Evolutionary conservation across 2,113 vertebrate genomes (phyloP).

Genomic region (Maccullochella peelii): DNA sequence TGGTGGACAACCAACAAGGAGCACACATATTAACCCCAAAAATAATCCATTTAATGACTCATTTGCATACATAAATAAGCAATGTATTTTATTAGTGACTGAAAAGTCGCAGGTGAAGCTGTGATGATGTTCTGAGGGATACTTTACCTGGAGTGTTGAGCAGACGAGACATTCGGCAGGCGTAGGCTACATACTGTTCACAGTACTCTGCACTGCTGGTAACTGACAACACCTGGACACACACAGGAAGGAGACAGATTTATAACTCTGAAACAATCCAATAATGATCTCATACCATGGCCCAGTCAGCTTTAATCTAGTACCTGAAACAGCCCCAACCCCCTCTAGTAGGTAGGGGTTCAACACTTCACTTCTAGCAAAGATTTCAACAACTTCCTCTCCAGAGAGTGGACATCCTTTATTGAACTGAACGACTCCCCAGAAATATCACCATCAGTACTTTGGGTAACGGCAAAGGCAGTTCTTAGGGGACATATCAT

Average conservation of each 20-base stretch:
- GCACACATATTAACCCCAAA: neutral
- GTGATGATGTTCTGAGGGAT: neutral
- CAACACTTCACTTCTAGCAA: no score
- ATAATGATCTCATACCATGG: neutral
- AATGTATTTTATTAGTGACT: neutral
- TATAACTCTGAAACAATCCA: neutral
- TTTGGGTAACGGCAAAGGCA: no score
- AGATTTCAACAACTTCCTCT: no score
- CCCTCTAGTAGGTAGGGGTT: no score
- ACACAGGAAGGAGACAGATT: neutral
- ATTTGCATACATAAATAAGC: neutral
- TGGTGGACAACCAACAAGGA: neutral
- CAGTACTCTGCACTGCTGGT: conserved; percentile 93
- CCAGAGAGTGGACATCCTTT: no score
- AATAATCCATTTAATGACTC: neutral
- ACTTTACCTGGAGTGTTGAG: conserved; percentile 93
- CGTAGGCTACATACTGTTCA: conserved; percentile 92
- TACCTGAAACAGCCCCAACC: neutral
- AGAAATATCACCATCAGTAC: no score
- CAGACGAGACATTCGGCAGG: conserved; percentile 93
- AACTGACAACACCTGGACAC: conserved; percentile 87
- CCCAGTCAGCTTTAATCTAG: no score
- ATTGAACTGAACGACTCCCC: no score
- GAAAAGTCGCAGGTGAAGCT: neutral
- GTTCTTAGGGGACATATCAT: no score